Conservation (phyloP, 2,113 vertebrate species). For the Urocitellus parryii region DNA sequence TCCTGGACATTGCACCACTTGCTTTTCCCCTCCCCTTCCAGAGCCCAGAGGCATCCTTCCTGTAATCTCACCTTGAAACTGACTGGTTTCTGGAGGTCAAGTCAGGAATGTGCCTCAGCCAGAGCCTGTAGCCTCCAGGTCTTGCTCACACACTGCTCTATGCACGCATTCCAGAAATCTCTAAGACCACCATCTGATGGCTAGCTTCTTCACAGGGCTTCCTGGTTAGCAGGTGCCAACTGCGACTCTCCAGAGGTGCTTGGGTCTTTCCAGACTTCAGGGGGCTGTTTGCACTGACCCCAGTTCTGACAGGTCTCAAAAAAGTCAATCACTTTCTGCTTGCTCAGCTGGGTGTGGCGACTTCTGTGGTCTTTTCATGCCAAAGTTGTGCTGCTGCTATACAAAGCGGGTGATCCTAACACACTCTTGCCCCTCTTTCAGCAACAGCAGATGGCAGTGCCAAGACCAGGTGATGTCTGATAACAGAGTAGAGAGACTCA, state of each 20-base stretch:
- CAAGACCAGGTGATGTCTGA: background rate
- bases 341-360: background rate
- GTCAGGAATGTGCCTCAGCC: background rate
- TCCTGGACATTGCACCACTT: too few relatives aligned
- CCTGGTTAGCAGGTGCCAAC: background rate
- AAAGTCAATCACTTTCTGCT: background rate
- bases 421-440: background rate
- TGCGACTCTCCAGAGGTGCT: too few relatives aligned
- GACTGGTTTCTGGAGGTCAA: background rate
- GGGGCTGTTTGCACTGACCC: background rate
- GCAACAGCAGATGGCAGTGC: background rate
- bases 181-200: background rate
- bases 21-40: background rate
- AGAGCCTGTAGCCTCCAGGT: background rate
- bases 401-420: background rate
- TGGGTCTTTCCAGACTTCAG: background rate
- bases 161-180: background rate
- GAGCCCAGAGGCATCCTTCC: background rate
- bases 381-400: background rate
- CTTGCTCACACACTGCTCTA: background rate
- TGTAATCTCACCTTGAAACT: background rate
- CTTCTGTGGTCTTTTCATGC: background rate
- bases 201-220: background rate
- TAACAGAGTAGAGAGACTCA: background rate
- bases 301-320: background rate